Evolutionary conservation across 1,140 invertebrate genomes (phyloP).

Genomic region (Papilio aristodemus): DNA sequence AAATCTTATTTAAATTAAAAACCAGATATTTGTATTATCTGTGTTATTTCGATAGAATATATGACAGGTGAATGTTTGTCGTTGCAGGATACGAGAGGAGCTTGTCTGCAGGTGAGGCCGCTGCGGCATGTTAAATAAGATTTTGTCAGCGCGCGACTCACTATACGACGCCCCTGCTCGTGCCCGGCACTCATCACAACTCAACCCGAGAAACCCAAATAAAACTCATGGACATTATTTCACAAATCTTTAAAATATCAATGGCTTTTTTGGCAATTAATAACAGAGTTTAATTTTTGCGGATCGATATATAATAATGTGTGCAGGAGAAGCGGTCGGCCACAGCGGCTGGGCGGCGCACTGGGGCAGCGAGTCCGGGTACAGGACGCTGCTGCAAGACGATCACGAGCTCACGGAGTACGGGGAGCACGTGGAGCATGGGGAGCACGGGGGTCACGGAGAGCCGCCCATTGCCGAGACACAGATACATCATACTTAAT

Average conservation of each 20-base stretch:
- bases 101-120: slow-evolving; percentile 41
- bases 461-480: neutral
- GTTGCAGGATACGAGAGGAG: slow-evolving; percentile 53
- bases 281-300: neutral
- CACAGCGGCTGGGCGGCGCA: slow-evolving; percentile 7
- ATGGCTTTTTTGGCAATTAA: neutral
- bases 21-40: neutral
- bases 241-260: too few relatives aligned
- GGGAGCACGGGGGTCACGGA: neutral
- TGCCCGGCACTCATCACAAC: too few relatives aligned
- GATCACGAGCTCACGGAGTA: slow-evolving; percentile 1
- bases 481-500: neutral
- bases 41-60: slow-evolving; percentile 11
- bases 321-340: neutral
- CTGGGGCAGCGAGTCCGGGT: slow-evolving; percentile 14
- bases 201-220: too few relatives aligned
- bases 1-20: slow-evolving; percentile 40
- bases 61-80: slow-evolving; percentile 36
- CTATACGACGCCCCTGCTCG: neutral
- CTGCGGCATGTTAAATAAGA: slow-evolving; percentile 29
- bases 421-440: too few relatives aligned
- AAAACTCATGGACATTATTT: too few relatives aligned
- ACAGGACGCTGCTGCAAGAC: slow-evolving; percentile 22
- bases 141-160: slow-evolving; percentile 32
- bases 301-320: neutral